Conservation (phyloP, 1,140 invertebrate genomes). For the Dermatophagoides farinae region DNA sequence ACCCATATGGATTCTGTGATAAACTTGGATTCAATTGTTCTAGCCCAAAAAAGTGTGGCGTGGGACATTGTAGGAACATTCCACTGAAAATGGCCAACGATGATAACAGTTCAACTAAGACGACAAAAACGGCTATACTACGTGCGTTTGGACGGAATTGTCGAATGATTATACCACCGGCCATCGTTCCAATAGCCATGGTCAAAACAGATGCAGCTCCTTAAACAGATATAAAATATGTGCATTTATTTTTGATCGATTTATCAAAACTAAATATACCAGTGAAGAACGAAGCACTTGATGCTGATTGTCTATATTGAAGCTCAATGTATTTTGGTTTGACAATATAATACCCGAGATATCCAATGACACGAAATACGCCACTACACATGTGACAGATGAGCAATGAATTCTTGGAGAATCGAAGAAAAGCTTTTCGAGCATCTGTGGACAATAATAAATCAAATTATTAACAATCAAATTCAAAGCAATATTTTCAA, state of each 20-base stretch:
- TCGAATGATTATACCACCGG: conserved; percentile 17
- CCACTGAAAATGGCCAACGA: conserved; percentile 41
- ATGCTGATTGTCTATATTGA: conserved; percentile 47
- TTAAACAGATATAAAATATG: conserved; percentile 12
- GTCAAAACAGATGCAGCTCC: conserved; percentile 1
- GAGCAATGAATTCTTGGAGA: conserved; percentile 40
- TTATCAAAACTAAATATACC: conserved; percentile 7
- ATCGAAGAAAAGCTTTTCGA: conserved; percentile 9
- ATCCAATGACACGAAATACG: conserved; percentile 46
- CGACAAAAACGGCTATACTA: conserved; percentile 47
- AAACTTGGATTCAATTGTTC: not conserved
- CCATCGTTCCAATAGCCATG: conserved; percentile 18
- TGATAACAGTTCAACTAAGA: conserved; percentile 41
- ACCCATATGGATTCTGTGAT: not conserved
- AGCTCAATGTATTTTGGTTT: conserved; percentile 54
- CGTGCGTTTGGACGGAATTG: conserved; percentile 32
- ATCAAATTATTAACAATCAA: not conserved
- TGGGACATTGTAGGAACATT: conserved; percentile 43
- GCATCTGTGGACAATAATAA: conserved; percentile 29
- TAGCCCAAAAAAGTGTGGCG: conserved; percentile 31
- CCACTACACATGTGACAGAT: conserved; percentile 44
- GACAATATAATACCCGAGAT: conserved; percentile 51
- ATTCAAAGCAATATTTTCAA: not conserved
- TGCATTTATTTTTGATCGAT: not conserved
- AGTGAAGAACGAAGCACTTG: conserved; percentile 33